Conservation (phyloP, 1,140 invertebrate species). For the Formica selysi region DNA sequence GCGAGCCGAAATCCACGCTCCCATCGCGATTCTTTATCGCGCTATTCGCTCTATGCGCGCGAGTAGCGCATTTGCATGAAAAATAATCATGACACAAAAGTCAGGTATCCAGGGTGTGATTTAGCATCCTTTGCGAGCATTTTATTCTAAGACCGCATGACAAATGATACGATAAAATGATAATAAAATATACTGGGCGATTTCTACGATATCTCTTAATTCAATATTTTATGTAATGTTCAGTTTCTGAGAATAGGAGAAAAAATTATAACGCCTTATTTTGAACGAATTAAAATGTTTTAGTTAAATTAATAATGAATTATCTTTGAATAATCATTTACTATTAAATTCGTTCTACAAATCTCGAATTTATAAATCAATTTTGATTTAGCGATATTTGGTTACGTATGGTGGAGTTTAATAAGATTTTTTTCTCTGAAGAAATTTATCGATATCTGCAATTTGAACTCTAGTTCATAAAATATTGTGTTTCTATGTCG, state of each 20-base stretch:
- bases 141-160: background rate
- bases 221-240: background rate
- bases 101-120: background rate
- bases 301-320: background rate
- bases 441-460: background rate
- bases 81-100: background rate
- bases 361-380: background rate
- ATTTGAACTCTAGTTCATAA: conserved; percentile 17
- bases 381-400: background rate
- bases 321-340: background rate
- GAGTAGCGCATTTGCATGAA: background rate
- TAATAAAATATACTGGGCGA: background rate
- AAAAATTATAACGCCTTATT: background rate
- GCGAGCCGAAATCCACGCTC: conserved; percentile 16
- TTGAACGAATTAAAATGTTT: background rate
- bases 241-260: background rate
- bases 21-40: conserved; percentile 21
- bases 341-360: background rate
- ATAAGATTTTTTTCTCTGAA: background rate
- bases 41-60: background rate
- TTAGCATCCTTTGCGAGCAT: background rate
- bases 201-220: background rate
- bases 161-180: background rate
- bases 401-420: background rate
- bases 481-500: conserved; percentile 25